A percentile compares a stretch with the other conserved stretches of the same genome.
phyloP scores from a whole-genome alignment of 2,113 vertebrate genomes.

The Rhinogobius similis region DNA sequence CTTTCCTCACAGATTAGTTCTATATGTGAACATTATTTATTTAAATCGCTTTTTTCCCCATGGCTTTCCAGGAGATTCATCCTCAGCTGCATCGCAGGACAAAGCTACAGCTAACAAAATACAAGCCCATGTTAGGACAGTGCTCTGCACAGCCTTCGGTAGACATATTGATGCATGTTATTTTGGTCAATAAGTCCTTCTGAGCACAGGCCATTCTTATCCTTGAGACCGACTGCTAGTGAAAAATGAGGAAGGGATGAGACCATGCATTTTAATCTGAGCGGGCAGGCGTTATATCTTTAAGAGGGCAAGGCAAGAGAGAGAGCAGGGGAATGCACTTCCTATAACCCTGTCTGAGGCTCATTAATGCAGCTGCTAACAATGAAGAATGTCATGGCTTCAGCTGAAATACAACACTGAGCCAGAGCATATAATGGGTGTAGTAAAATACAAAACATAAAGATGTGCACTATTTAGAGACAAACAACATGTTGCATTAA shows the following conservation, averaged over 20 bases:
- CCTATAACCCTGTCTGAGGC: constrained; percentile 48
- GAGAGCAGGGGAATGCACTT: constrained; percentile 39
- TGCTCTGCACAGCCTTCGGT: constrained; percentile 71
- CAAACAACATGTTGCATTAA: constrained; percentile 22
- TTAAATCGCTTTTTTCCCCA: background rate
- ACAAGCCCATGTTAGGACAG: constrained; percentile 61
- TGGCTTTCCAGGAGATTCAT: constrained; percentile 7
- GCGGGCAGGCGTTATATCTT: constrained; percentile 52
- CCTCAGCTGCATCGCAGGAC: constrained; percentile 52
- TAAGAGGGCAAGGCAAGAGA: constrained; percentile 28
- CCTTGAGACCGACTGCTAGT: constrained; percentile 73
- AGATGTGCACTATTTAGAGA: constrained; percentile 34
- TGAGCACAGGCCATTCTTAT: constrained; percentile 76
- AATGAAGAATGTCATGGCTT: constrained; percentile 49
- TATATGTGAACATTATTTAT: background rate
- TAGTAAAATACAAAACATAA: constrained; percentile 36
- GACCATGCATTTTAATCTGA: constrained; percentile 75
- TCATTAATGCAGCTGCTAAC: constrained; percentile 62
- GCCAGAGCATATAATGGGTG: constrained; percentile 41
- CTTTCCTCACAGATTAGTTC: background rate
- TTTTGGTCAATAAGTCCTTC: constrained; percentile 81
- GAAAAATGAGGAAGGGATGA: constrained; percentile 74
- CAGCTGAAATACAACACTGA: constrained; percentile 44
- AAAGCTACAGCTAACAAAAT: constrained; percentile 64
- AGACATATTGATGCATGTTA: constrained; percentile 78